phyloP scores from a whole-genome alignment of 2,113 vertebrate genomes.

The Thunnus thynnus region DNA sequence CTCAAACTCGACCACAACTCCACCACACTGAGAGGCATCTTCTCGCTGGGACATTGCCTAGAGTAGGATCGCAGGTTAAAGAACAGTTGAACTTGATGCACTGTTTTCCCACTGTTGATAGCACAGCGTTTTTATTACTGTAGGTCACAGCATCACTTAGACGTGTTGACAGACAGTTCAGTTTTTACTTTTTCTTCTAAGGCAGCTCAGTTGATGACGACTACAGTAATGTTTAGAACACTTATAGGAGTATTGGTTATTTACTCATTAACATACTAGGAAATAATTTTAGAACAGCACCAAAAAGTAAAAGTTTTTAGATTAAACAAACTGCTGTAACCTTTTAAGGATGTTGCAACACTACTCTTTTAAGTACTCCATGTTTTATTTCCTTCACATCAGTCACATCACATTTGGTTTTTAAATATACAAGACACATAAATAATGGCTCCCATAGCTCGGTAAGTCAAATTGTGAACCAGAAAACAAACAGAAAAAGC shows the following conservation, averaged over 20 bases:
- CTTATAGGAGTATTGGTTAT: neutral
- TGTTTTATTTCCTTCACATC: neutral
- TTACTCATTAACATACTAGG: neutral
- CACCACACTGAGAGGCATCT: slow-evolving; percentile 73
- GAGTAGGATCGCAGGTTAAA: slow-evolving; percentile 8
- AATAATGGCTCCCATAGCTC: slow-evolving; percentile 8
- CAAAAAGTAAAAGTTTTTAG: slow-evolving; percentile 18
- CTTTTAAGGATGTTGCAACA: neutral
- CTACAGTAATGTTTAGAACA: neutral
- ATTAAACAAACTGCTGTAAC: slow-evolving; percentile 3
- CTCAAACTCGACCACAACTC: slow-evolving; percentile 79
- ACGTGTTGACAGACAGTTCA: neutral
- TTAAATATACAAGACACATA: neutral
- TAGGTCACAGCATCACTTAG: neutral
- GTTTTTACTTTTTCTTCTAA: neutral
- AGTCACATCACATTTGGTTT: neutral
- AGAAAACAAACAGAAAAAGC: neutral
- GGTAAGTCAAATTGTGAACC: neutral
- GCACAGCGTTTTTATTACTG: neutral
- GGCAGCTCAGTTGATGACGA: neutral
- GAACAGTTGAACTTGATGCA: slow-evolving; percentile 38
- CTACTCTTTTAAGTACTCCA: neutral
- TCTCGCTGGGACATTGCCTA: slow-evolving; percentile 81
- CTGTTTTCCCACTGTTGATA: slow-evolving; percentile 24
- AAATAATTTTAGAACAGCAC: neutral